Conservation (phyloP, 1,140 invertebrate genomes). For the Pissodes strobi region DNA sequence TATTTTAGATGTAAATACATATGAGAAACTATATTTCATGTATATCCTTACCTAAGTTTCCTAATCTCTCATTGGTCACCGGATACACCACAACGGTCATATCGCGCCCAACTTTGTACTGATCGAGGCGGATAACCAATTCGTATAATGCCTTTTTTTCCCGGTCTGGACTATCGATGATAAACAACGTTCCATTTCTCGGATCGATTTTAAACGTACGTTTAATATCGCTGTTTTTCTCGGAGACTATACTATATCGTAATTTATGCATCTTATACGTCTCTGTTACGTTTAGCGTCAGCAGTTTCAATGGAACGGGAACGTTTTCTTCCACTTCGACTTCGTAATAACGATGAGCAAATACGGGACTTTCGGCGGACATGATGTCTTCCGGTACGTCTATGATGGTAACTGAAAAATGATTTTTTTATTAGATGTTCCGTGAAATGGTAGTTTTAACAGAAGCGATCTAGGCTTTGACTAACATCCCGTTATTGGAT, state of each 20-base stretch:
- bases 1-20: no score
- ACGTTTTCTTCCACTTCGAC: conserved; percentile 77
- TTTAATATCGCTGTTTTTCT: conserved; percentile 60
- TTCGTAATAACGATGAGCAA: conserved; percentile 76
- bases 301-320: conserved; percentile 67
- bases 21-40: no score
- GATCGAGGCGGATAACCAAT: conserved; percentile 70
- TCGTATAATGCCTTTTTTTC: conserved; percentile 69
- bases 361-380: conserved; percentile 63
- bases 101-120: conserved; percentile 66
- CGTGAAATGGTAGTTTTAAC: no score
- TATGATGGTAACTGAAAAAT: conserved; percentile 62
- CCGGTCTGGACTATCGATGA: conserved; percentile 70
- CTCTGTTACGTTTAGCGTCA: conserved; percentile 71
- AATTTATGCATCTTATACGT: conserved; percentile 62
- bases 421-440: background rate
- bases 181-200: conserved; percentile 71
- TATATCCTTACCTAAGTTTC: conserved; percentile 66
- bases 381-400: conserved; percentile 66
- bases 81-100: conserved; percentile 75
- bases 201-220: conserved; percentile 71
- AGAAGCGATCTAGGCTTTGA: no score
- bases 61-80: conserved; percentile 68
- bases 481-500: no score
- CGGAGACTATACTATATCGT: conserved; percentile 64